Conservation (phyloP, 2,888 invertebrate species). For the Hymenopus coronatus region DNA sequence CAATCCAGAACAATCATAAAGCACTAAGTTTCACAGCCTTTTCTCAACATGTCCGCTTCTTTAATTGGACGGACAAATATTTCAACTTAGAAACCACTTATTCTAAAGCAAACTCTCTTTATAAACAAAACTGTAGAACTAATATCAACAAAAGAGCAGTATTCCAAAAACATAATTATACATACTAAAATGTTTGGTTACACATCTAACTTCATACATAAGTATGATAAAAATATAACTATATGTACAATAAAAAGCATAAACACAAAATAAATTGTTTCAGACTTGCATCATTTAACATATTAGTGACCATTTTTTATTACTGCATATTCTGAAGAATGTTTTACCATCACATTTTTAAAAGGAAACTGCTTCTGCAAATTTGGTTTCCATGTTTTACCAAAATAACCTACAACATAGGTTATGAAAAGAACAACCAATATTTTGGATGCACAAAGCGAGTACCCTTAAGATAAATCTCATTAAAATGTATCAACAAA, state of each 20-base stretch:
- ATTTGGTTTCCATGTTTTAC: too few relatives aligned
- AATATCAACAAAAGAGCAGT: background rate
- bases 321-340: too few relatives aligned
- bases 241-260: background rate
- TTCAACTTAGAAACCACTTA: background rate
- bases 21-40: background rate
- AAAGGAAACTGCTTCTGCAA: too few relatives aligned
- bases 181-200: background rate
- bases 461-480: too few relatives aligned
- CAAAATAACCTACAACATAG: too few relatives aligned
- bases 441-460: too few relatives aligned
- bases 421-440: too few relatives aligned
- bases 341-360: too few relatives aligned
- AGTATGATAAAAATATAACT: background rate
- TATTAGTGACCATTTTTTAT: background rate
- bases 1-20: background rate
- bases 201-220: background rate
- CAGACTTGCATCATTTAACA: background rate
- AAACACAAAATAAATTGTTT: background rate
- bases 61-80: background rate
- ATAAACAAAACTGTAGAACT: background rate
- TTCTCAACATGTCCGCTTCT: background rate
- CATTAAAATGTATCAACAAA: too few relatives aligned
- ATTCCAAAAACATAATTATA: background rate
- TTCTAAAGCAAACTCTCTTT: background rate